Conservation (phyloP, 2,888 invertebrate species). For the Craniophora ligustri region DNA sequence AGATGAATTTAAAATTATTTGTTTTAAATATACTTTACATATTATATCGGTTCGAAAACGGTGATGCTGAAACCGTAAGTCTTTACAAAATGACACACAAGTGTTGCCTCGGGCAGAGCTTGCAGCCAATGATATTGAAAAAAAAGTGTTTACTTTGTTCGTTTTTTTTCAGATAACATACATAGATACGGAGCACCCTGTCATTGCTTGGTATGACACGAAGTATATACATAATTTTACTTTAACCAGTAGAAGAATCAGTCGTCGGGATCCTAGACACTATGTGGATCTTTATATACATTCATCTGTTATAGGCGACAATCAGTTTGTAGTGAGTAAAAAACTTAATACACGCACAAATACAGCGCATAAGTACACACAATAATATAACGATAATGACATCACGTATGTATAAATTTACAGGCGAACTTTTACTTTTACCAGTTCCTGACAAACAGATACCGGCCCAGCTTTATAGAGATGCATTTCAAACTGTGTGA, state of each 20-base stretch:
- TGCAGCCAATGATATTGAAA: too few species aligned
- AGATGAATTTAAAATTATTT: neutral
- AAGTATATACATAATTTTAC: conserved; percentile 1
- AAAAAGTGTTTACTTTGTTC: neutral
- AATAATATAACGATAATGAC: too few species aligned
- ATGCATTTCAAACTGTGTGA: conserved; percentile 23
- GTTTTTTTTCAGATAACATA: conserved; percentile 20
- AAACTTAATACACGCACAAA: too few species aligned
- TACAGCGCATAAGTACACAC: too few species aligned
- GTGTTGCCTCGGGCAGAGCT: too few species aligned
- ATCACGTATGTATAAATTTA: neutral
- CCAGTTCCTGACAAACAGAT: conserved; percentile 28
- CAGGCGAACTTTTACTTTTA: too few species aligned
- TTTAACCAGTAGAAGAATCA: conserved; percentile 1
- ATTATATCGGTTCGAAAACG: neutral
- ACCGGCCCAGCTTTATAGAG: conserved; percentile 30
- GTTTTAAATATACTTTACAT: neutral
- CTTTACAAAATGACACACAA: too few species aligned
- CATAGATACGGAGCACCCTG: conserved; percentile 33
- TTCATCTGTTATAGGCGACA: neutral
- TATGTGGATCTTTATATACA: conserved; percentile 7
- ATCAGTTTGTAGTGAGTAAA: conserved; percentile 3
- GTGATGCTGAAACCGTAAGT: conserved; percentile 1
- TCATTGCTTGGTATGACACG: neutral
- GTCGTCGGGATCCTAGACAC: conserved; percentile 24